These are phyloP conservation scores for Cacatua alba DNA, from an alignment of 2,113 vertebrate species.

Conservation along the genomic window DNA sequence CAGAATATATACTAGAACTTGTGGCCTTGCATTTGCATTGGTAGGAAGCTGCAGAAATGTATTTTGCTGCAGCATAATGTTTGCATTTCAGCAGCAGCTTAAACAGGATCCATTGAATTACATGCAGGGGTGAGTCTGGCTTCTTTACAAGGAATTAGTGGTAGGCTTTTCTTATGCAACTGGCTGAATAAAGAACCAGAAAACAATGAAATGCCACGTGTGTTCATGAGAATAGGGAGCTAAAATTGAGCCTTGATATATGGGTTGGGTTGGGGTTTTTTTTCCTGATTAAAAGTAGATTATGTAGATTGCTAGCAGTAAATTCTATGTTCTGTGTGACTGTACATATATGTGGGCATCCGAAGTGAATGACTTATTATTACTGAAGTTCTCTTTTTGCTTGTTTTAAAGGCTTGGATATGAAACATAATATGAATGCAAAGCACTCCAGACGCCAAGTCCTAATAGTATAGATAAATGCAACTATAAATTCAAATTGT, in stretches of 20 bases:
- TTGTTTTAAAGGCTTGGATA: not conserved
- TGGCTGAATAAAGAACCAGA: not conserved
- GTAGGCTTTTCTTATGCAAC: not conserved
- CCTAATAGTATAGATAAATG: not conserved
- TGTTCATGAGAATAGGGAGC: not conserved
- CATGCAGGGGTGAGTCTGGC: not conserved
- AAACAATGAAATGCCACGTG: not conserved
- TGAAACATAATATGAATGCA: not conserved
- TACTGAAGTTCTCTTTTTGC: not conserved
- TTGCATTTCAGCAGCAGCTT: slow-evolving; percentile 6
- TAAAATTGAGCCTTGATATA: not conserved
- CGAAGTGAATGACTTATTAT: not conserved
- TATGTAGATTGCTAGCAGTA: not conserved
- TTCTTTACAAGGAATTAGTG: not conserved
- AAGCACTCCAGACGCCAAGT: not conserved
- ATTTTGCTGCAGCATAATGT: not conserved
- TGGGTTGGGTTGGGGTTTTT: not conserved
- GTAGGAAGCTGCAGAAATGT: not conserved
- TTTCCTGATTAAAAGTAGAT: not conserved
- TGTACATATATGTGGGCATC: not conserved
- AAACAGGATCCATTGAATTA: not conserved
- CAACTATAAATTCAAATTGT: not conserved
- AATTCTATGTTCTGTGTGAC: not conserved
- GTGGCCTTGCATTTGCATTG: not conserved
- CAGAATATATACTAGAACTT: not conserved